Base-by-base conservation (phyloP, 2,888 invertebrate species). In the Gari tellinella region DNA sequence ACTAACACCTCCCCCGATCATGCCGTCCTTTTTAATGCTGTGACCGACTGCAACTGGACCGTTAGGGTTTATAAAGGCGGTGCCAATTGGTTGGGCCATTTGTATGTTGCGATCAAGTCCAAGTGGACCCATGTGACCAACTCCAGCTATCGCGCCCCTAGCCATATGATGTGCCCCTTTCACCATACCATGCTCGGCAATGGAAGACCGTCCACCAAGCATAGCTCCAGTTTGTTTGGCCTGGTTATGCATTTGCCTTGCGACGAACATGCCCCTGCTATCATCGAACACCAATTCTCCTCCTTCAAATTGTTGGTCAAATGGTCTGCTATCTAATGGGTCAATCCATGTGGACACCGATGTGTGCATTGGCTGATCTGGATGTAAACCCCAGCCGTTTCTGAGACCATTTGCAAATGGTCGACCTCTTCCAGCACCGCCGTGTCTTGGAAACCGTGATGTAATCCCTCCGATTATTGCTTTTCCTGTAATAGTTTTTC, bases 361-460 rank as follows among this genome's bases (percentile, higher is more conserved):
- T 23, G 49, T 31, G 38, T 37, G 53, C 7, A 52, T 26, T n/a
- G 55, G 64, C 14, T 15, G 26, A 31, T 55, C 25, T 17, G 48
- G 45, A 38, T 63, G 46, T 10, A 26, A 58, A 21, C 70, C 75
- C 69, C 69, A 70, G 7, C 75, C 75, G 26, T 75, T 55, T 23
- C 57, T 17, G 26, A 75, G 21, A 15, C 75, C 75, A 23, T 56
- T 48, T 7, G 48, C 49, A 19, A 40, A 65, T 19, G n/a, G 10
- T 26, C 40, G 19, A 23, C 56, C 65, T 1, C n/a, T 31, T 3
- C 61, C 48, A 12, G 70, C 51, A 25, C 75, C 75, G 0, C 75
- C 75, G 31, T 75, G 75, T 17, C 43, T 23, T 5, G 70, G 75
- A 14, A 75, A 45, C 14, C 46, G 55, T 17, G 38, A 49, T 17